Evolutionary conservation across 2,888 invertebrate species (phyloP).

Genomic region (Tetrapedia diversipes): DNA sequence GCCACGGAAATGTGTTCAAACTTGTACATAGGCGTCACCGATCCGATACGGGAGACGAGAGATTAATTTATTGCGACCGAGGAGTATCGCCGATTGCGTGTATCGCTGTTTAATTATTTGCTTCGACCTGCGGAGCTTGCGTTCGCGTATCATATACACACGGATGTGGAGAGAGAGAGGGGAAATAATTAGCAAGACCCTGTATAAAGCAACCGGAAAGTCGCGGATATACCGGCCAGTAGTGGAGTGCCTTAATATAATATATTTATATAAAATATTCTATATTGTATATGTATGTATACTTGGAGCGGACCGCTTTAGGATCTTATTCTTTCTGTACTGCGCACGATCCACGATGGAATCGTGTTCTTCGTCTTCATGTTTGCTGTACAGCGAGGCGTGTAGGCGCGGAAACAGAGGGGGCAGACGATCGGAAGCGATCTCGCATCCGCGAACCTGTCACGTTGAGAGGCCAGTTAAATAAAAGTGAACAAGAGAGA

Average conservation of each 20-base stretch:
- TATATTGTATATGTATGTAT: constrained; percentile 66
- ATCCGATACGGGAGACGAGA: constrained; percentile 47
- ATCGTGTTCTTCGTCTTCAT: constrained; percentile 47
- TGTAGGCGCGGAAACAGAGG: neutral
- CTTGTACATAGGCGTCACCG: constrained; percentile 74
- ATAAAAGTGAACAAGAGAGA: constrained; percentile 10
- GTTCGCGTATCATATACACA: constrained; percentile 3
- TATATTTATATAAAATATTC: constrained; percentile 70
- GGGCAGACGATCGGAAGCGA: constrained; percentile 20
- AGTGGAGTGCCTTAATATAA: constrained; percentile 77
- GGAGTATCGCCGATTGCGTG: constrained; percentile 49
- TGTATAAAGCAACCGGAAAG: constrained; percentile 55
- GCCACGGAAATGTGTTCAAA: constrained; percentile 75
- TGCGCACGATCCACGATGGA: constrained; percentile 10
- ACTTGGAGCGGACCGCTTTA: constrained; percentile 42
- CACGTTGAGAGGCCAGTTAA: constrained; percentile 57
- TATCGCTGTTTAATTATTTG: neutral
- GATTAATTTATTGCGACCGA: constrained; percentile 75
- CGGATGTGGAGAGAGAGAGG: neutral
- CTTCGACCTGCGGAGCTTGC: neutral
- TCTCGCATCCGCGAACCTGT: constrained; percentile 24
- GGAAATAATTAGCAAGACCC: constrained; percentile 32
- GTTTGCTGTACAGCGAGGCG: constrained; percentile 28
- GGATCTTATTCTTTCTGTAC: constrained; percentile 19
- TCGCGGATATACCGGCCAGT: constrained; percentile 78